Base-by-base conservation (phyloP, 2,888 invertebrate genomes). In the Cosmia pyralina region DNA sequence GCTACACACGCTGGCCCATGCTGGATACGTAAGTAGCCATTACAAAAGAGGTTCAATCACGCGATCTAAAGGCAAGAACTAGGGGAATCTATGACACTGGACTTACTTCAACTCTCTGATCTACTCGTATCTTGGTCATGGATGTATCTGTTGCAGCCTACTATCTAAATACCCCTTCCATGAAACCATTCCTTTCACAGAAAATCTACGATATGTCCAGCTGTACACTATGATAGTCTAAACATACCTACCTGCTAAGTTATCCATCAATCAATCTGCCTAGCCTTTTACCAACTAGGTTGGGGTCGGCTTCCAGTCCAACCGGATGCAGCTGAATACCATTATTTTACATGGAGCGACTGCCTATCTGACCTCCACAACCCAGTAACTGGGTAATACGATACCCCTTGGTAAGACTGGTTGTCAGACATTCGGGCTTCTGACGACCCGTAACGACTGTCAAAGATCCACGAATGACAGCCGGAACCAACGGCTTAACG, bases 1-100 rank as follows among this genome's bases (percentile, higher is more conserved):
- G n/a, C 38, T 6, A 38, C 7, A 41, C 7, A 41, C 41, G 1
- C 8, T 57, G 15, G 38, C 19, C 57, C 46, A 41, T 22, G 46
- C 46, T 58, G 28, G 13, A n/a, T 46, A 34, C 11, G 10, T 44
- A 28, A 58, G 22, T 15, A 34, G 28, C 10, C 22, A 55, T 55
- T n/a, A 50, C n/a, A 41, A 6, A 41, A 41, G 41, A n/a, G 28
- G 55, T 50, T 41, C 4, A 22, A 55, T 69, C 15, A 72, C 44
- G 50, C 10, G 28, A 52, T 17, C 34, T 17, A 22, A 75, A 34
- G 57, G 19, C 34, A 74, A 44, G 41, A 8, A 41, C 41, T 38
- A 38, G 38, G 6, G 22, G 34, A 38, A 38, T 38, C 38, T 19
- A n/a, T 74, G 72, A 38, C 28, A 53, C 28, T 74, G 46, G 44